phyloP scores from a whole-genome alignment of 2,888 invertebrate species.

The Ectropis crepuscularia region DNA sequence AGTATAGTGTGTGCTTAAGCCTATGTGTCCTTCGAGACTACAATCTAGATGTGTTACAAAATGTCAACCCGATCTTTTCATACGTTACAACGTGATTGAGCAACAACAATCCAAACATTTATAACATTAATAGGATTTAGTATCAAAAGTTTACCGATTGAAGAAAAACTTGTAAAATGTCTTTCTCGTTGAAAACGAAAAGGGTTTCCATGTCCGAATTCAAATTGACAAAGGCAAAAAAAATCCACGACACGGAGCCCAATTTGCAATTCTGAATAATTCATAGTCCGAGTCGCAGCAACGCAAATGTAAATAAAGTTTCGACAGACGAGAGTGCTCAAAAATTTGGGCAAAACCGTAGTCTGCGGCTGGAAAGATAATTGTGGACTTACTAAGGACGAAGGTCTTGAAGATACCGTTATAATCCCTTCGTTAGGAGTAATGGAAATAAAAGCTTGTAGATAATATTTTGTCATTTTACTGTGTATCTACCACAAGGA shows the following conservation, averaged over 20 bases:
- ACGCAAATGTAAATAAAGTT: conserved; percentile 45
- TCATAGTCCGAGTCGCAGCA: conserved; percentile 47
- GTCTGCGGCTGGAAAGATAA: conserved; percentile 17
- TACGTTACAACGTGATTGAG: too few species aligned
- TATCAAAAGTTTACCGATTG: neutral
- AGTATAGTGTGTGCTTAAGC: too few species aligned
- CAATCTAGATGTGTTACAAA: too few species aligned
- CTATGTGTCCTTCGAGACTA: too few species aligned
- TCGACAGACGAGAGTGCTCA: conserved; percentile 21
- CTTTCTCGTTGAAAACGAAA: conserved; percentile 8
- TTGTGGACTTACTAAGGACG: conserved; percentile 18
- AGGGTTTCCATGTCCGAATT: conserved; percentile 48
- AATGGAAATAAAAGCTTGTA: conserved; percentile 37
- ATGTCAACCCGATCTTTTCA: too few species aligned
- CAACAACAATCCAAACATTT: too few species aligned
- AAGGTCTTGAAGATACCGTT: conserved; percentile 29
- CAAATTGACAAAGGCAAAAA: conserved; percentile 55
- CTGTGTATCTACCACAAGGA: conserved; percentile 40
- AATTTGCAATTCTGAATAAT: conserved; percentile 64
- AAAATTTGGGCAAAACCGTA: conserved; percentile 14
- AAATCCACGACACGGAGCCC: conserved; percentile 60
- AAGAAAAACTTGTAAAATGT: conserved; percentile 2
- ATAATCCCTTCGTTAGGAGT: conserved; percentile 55
- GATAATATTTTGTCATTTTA: conserved; percentile 35
- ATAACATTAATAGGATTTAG: too few species aligned